Evolutionary conservation across 2,797 vertebrate genomes (phyloP), one percentile per base, ranked within the genome.

Genomic region (Salmo trutta): DNA sequence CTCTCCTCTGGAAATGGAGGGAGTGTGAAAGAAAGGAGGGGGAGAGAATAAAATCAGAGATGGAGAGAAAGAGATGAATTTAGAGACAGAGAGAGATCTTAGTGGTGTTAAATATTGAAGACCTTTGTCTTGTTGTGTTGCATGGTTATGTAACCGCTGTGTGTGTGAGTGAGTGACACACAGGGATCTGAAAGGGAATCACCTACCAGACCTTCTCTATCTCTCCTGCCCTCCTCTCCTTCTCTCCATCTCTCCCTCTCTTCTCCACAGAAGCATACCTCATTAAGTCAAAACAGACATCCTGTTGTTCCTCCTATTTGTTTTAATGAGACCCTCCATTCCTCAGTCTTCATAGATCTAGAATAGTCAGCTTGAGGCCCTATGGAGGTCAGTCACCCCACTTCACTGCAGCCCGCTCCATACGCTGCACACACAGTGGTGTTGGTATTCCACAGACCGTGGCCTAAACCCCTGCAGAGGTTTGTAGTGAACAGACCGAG

Each of bases 391-490:
- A 47, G 41, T 47, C 41, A 47, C 41, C 10, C 41, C 41, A 47
- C 41, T 47, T 47, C 41, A 47, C 41, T 47, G 10, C 41, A 47
- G 41, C 41, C 41, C 3, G 10, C 10, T 47, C 41, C 41, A 12
- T 47, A 12, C 10, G 10, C 41, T 47, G 41, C 41, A 14, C 41
- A 47, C 41, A 47, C 41, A 29, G 62, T 27, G 1, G n/a, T 65
- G 12, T 24, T 65, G 21, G 29, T 69, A 41, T 69, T 74, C 27
- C 79, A 81, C 71, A 77, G 69, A 80, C 19, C 74, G 29, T 64
- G 21, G 65, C 73, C 71, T 68, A 73, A 19, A 73, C 54, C 77
- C 73, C 82, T 81, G 73, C 75, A 74, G 80, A 75, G 72, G 53
- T 71, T 75, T 47, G 41, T 47, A 47, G 10, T 16, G 78, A 77